Percentiles rank a stretch among this genome's conserved stretches.
These are phyloP conservation scores for Donacobius atricapilla DNA, from an alignment of 2,113 vertebrate species.

Conservation along the genomic window DNA sequence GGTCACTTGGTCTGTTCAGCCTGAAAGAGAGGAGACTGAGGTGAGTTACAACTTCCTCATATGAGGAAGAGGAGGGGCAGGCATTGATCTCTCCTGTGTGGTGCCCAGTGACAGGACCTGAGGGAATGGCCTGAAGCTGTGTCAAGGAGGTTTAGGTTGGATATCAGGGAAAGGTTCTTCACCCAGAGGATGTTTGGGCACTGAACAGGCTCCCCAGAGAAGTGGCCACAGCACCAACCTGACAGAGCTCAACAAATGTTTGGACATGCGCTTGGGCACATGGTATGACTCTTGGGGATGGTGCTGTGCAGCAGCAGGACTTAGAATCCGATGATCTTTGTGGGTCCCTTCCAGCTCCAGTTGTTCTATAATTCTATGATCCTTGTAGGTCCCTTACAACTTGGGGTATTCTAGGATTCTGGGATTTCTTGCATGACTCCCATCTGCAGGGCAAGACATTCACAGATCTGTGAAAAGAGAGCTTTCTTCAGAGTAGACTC, in stretches of 20 bases:
- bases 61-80: not conserved
- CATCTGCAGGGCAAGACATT: not conserved
- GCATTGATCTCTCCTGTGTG: not conserved
- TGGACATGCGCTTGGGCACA: not conserved
- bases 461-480: not conserved
- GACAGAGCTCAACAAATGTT: not conserved
- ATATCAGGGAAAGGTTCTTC: not conserved
- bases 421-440: not conserved
- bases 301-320: not conserved
- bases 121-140: not conserved
- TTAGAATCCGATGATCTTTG: not conserved
- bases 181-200: fast-evolving
- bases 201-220: not conserved
- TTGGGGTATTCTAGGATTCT: not conserved
- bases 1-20: not conserved
- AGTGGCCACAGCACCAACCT: not conserved
- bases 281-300: not conserved
- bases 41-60: not conserved
- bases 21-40: not conserved
- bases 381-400: not conserved
- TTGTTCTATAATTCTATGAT: not conserved
- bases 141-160: not conserved
- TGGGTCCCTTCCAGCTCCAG: not conserved
- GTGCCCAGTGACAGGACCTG: not conserved
- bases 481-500: not conserved